These are phyloP conservation scores for Eupristina koningsbergeri DNA, from an alignment of 1,140 invertebrate genomes.

Conservation along the genomic window DNA sequence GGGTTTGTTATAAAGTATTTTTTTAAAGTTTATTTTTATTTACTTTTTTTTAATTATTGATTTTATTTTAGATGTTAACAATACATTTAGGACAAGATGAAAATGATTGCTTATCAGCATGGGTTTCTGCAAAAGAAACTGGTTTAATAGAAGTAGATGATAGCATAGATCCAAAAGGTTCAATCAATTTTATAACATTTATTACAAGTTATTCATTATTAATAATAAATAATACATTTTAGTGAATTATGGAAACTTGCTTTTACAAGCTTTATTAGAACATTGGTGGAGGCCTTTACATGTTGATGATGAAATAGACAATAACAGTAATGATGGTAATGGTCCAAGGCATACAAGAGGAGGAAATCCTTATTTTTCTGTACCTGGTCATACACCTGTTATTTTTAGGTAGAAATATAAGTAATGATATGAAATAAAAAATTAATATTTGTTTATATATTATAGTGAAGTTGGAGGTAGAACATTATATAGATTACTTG, in stretches of 20 bases:
- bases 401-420: constrained; percentile 86
- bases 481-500: constrained; percentile 91
- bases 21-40: constrained; percentile 1
- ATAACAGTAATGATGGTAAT: constrained; percentile 68
- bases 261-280: constrained; percentile 95
- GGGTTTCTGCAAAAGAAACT: constrained; percentile 97
- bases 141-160: constrained; percentile 82
- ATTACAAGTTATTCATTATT: constrained; percentile 21
- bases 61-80: constrained; percentile 86
- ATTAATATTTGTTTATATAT: constrained; percentile 49
- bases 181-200: constrained; percentile 36
- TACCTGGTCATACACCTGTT: constrained; percentile 96
- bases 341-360: constrained; percentile 69
- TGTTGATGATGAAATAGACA: constrained; percentile 73
- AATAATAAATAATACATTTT: constrained; percentile 59
- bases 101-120: constrained; percentile 97
- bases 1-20: constrained; percentile 76
- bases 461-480: constrained; percentile 94
- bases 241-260: constrained; percentile 96
- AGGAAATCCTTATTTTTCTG: constrained; percentile 90
- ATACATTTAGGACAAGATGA: constrained; percentile 98
- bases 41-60: background rate
- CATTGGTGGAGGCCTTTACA: constrained; percentile 88
- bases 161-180: constrained; percentile 90
- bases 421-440: background rate